Evolutionary conservation across 2,888 invertebrate species (phyloP), one percentile per base, ranked within the genome.

Genomic region (Nineta flava): DNA sequence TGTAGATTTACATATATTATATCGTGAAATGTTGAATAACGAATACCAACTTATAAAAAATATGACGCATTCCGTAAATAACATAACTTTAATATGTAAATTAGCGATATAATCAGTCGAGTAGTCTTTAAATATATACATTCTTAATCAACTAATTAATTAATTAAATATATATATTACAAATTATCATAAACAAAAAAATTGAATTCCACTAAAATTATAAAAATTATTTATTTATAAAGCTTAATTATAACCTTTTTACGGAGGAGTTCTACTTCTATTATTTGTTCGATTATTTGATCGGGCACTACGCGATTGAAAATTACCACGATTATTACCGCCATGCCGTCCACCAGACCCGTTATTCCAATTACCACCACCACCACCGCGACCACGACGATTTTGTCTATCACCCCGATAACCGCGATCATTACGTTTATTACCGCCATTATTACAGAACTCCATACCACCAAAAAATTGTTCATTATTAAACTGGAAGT

Each of bases 401-500:
- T 51, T 50, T 51, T 53, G 50, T 44, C 55, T 41, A 7, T 55
- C 55, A 9, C 52, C 50, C 7, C 51, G 46, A 16, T 52, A 51
- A 4, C 56, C 38, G 2, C 57, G 50, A 4, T 57, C 50, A 40
- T 57, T 58, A 53, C 55, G 54, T 54, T 60, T 65, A 63, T 65
- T 67, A 64, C 68, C 65, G 62, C 68, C 67, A 64, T 64, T 62
- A 66, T 69, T 51, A 13, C 58, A 59, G 17, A 58, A 60, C 51
- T 63, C 42, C n/a, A 45, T 32, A 10, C 50, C 50, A 47, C 41
- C 43, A 10, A 42, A 65, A 56, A 69, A 75, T 60, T 74, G 73
- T 72, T 73, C 68, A 61, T 65, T 65, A 53, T 69, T 63, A 52
- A 67, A 65, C 56, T 68, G 70, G 55, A 66, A 68, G 54, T 65